Percentiles rank a stretch among this genome's conserved stretches.
These are phyloP conservation scores for Brachyistius frenatus DNA, from an alignment of 2,113 vertebrate species.

Conservation along the genomic window DNA sequence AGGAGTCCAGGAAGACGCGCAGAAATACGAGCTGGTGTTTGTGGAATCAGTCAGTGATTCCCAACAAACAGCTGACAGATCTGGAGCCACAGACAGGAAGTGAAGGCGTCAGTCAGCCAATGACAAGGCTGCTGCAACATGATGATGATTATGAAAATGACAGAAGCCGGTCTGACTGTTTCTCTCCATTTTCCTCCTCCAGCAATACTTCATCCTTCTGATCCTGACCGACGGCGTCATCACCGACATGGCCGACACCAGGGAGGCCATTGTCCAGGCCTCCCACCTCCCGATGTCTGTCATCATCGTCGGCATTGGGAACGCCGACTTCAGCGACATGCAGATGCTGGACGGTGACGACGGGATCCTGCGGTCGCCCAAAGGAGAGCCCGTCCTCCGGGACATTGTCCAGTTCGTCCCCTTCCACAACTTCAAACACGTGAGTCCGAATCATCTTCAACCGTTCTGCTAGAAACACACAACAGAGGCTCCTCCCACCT, in stretches of 20 bases:
- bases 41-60: no score
- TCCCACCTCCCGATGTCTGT: conserved; percentile 98
- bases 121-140: no score
- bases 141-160: no score
- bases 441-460: conserved; percentile 73
- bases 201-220: conserved; percentile 99
- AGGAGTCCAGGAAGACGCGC: no score
- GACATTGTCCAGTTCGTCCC: conserved; percentile 99
- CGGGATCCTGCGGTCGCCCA: conserved; percentile 93
- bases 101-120: no score
- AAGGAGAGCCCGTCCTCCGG: conserved; percentile 93
- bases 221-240: conserved; percentile 98
- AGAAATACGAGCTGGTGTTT: no score
- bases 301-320: conserved; percentile 97
- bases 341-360: conserved; percentile 97
- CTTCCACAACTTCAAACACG: conserved; percentile 98
- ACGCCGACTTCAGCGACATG: conserved; percentile 97
- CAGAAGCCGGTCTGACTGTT: neutral
- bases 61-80: no score
- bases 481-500: no score
- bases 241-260: conserved; percentile 97
- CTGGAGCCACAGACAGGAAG: no score
- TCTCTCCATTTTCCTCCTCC: conserved; percentile 2
- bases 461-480: no score
- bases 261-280: conserved; percentile 96